Evolutionary conservation across 1,140 invertebrate species (phyloP), one percentile per base, ranked within the genome.

Genomic region (Ceratina japonica): DNA sequence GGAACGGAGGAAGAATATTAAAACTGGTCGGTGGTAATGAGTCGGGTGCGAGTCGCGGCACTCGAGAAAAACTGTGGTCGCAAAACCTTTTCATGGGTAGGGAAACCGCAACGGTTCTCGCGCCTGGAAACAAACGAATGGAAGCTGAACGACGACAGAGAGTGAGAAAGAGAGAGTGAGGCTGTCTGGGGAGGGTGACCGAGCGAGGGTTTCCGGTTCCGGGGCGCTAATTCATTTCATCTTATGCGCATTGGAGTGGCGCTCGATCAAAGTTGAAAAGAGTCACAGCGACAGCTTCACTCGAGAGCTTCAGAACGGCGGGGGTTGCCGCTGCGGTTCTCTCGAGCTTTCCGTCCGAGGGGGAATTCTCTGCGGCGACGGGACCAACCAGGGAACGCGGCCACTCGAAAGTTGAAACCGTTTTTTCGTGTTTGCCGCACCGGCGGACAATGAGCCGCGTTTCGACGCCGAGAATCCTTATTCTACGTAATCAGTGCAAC

Each of bases 201-300:
- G 56, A 59, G 44, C 64, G 79, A 82, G 80, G 66, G 22, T 82
- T 85, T 80, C 80, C 69, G 76, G 82, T 84, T 87, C 82, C 80
- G 79, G 68, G 68, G 75, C 80, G 80, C 84, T 91, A 91, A 91
- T 91, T 91, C 90, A 87, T 91, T 90, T 90, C 86, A 90, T 91
- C 87, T 91, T 90, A 89, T 90, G 90, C 89, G 85, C 87, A 87
- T 72, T 91, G 87, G 86, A 92, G 91, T 86, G 90, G 87, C 90
- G 90, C 90, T 92, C 90, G 81, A 92, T 92, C 91, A 92, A 91
- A 89, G 80, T 74, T 86, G 84, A 87, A 89, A 91, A 89, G 88
- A 89, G 88, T 80, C 69, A 83, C 63, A 79, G 80, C 86, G 87
- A 88, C 87, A 85, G 84, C 87, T n/a, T n/a, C 87, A 89, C 88